phyloP scores from a whole-genome alignment of 2,888 invertebrate species.

The Pelosia muscerda region DNA sequence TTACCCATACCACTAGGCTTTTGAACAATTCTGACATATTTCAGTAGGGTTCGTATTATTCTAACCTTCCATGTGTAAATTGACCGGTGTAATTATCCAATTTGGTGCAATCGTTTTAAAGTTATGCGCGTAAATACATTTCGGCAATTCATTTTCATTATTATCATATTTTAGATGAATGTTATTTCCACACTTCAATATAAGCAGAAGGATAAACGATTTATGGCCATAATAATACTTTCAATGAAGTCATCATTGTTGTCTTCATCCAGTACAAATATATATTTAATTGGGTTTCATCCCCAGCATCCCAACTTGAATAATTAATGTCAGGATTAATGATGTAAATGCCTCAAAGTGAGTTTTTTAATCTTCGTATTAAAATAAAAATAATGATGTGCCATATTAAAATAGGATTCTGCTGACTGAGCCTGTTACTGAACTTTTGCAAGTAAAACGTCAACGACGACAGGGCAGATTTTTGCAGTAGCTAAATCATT shows the following conservation, averaged over 20 bases:
- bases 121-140: too few species aligned
- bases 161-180: background rate
- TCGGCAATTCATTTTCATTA: too few species aligned
- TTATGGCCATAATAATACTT: background rate
- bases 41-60: too few species aligned
- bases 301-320: slow-evolving; percentile 4
- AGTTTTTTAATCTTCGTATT: slow-evolving; percentile 1
- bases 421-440: background rate
- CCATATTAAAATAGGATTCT: slow-evolving; percentile 4
- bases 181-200: background rate
- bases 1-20: too few species aligned
- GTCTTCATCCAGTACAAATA: background rate
- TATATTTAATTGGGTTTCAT: slow-evolving; percentile 1
- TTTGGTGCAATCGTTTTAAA: too few species aligned
- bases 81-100: too few species aligned
- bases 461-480: background rate
- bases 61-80: too few species aligned
- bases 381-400: slow-evolving; percentile 4
- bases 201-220: background rate
- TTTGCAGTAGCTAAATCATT: background rate
- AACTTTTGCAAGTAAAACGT: background rate
- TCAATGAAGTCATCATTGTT: background rate
- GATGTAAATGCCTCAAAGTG: background rate
- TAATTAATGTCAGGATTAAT: slow-evolving; percentile 4
- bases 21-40: too few species aligned